A percentile compares a stretch with the other conserved stretches of the same genome.
Conservation (phyloP, 2,888 invertebrate species). For the Torymus tubicola region DNA sequence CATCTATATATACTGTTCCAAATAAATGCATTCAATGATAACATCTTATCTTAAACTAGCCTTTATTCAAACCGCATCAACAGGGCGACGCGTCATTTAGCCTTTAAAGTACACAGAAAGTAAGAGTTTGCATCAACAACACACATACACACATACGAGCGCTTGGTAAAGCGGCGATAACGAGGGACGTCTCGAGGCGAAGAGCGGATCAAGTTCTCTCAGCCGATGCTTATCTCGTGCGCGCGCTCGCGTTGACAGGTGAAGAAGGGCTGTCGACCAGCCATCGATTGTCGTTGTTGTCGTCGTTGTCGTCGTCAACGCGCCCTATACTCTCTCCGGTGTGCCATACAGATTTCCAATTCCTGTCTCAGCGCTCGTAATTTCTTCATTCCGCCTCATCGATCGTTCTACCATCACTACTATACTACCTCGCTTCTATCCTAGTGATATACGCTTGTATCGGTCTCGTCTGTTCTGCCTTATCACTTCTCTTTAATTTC, state of each 20-base stretch:
- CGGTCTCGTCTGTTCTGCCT: neutral
- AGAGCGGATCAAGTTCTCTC: slow-evolving; percentile 33
- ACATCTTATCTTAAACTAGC: no score
- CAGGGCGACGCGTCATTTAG: no score
- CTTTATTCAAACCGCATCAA: no score
- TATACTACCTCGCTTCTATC: slow-evolving; percentile 24
- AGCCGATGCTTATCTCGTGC: slow-evolving; percentile 63
- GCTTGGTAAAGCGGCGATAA: slow-evolving; percentile 3
- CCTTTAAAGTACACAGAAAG: no score
- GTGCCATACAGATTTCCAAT: slow-evolving; percentile 46
- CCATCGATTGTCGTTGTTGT: slow-evolving; percentile 68
- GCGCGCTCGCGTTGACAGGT: slow-evolving; percentile 66
- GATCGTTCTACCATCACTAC: neutral
- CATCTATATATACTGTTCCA: no score
- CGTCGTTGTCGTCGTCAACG: slow-evolving; percentile 48
- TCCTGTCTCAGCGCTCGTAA: neutral
- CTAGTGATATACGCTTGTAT: neutral
- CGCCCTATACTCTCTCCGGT: slow-evolving; percentile 23
- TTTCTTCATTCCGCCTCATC: slow-evolving; percentile 18
- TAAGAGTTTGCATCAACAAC: no score
- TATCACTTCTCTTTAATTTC: slow-evolving; percentile 29
- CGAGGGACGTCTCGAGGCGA: slow-evolving; percentile 32
- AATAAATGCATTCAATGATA: no score
- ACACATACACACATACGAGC: no score
- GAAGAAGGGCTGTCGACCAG: slow-evolving; percentile 70